phyloP scores from a whole-genome alignment of 2,888 invertebrate genomes.

The Habrosyne pyritoides region DNA sequence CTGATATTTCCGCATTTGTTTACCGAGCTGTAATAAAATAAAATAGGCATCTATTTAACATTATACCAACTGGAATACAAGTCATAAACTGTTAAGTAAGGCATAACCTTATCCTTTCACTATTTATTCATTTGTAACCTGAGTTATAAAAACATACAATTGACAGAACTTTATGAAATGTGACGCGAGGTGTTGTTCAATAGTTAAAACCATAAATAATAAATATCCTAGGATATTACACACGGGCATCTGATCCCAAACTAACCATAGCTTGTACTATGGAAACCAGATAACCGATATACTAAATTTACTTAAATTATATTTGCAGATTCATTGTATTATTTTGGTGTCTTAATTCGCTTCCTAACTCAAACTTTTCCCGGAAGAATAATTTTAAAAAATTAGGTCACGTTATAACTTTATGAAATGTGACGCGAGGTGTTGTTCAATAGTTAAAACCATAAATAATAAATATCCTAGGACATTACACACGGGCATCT shows the following conservation, averaged over 20 bases:
- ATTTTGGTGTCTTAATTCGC: too few relatives aligned
- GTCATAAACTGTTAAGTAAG: constrained; percentile 4
- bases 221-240: too few relatives aligned
- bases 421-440: constrained; percentile 22
- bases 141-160: constrained; percentile 10
- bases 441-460: constrained; percentile 28
- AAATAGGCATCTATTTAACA: constrained; percentile 1
- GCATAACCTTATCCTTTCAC: constrained; percentile 25
- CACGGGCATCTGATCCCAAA: too few relatives aligned
- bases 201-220: constrained; percentile 22
- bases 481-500: too few relatives aligned
- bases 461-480: too few relatives aligned
- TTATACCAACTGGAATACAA: not conserved
- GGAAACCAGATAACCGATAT: too few relatives aligned
- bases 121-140: constrained; percentile 16
- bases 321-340: too few relatives aligned
- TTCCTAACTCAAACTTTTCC: too few relatives aligned
- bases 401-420: too few relatives aligned
- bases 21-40: not conserved
- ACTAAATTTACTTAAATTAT: too few relatives aligned
- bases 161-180: constrained; percentile 20
- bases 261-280: too few relatives aligned
- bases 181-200: constrained; percentile 25
- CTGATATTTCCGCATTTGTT: not conserved
- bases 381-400: not conserved